A percentile compares a stretch with the other conserved stretches of the same genome.
Conservation (phyloP, 1,140 invertebrate genomes). For the Papilio glaucus region DNA sequence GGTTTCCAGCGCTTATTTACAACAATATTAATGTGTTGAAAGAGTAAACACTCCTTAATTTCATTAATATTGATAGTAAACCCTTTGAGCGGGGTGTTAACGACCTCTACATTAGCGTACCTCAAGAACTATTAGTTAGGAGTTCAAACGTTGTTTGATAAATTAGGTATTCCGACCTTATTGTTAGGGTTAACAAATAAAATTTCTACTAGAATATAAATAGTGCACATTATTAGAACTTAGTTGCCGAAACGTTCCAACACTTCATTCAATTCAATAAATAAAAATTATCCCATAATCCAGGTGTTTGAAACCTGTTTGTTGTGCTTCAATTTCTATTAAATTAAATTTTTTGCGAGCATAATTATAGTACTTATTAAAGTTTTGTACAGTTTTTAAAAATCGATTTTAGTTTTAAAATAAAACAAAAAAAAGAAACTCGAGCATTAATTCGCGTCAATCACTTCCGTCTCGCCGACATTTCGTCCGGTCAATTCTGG, state of each 20-base stretch:
- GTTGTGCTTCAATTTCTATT: no score
- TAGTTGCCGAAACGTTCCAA: no score
- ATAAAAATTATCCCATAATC: no score
- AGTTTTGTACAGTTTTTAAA: no score
- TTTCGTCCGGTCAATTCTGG: slow-evolving; percentile 33
- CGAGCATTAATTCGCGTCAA: not conserved
- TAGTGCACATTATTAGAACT: no score
- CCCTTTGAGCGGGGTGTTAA: slow-evolving; percentile 13
- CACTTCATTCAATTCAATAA: no score
- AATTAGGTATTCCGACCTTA: slow-evolving; percentile 18
- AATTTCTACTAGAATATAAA: not conserved
- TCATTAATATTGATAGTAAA: slow-evolving; percentile 25
- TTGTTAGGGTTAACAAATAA: slow-evolving; percentile 1
- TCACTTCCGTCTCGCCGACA: slow-evolving; percentile 3
- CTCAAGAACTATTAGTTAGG: slow-evolving; percentile 25
- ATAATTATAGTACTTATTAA: no score
- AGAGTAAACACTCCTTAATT: not conserved
- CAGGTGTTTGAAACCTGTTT: no score
- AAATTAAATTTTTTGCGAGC: no score
- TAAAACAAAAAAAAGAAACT: not conserved
- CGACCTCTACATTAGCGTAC: slow-evolving; percentile 12
- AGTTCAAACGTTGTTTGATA: slow-evolving; percentile 15
- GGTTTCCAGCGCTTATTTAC: no score
- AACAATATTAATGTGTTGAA: no score
- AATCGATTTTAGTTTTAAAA: no score